Conservation (phyloP, 2,888 invertebrate genomes). For the Prosapia bicincta region DNA sequence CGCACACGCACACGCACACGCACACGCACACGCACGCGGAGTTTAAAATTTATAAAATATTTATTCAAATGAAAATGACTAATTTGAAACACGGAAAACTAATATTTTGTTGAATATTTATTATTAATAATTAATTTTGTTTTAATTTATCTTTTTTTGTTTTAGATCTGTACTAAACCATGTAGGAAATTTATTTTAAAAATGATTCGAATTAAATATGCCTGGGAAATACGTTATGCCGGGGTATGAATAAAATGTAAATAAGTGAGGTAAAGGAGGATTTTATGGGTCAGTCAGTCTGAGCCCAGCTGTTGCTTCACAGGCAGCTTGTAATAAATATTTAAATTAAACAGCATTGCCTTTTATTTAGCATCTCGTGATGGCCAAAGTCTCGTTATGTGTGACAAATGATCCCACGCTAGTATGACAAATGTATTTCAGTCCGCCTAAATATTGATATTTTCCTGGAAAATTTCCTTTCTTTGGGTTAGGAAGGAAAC, state of each 20-base stretch:
- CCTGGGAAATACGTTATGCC: too few species aligned
- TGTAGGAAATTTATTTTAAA: too few species aligned
- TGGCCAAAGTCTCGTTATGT: background rate
- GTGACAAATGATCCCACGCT: background rate
- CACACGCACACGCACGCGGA: conserved; percentile 12
- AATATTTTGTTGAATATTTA: too few species aligned
- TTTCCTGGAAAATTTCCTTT: too few species aligned
- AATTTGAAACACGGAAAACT: too few species aligned
- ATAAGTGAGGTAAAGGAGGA: background rate
- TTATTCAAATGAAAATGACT: too few species aligned
- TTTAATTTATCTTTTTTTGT: too few species aligned
- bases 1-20: background rate
- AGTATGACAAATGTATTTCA: background rate
- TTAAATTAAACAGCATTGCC: background rate
- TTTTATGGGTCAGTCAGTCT: background rate
- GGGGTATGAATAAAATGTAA: background rate
- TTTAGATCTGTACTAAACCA: too few species aligned
- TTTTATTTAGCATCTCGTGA: background rate
- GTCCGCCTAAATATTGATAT: background rate
- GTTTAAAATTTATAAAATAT: too few species aligned
- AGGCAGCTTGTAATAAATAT: background rate
- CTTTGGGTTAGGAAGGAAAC: too few species aligned
- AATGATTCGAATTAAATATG: too few species aligned
- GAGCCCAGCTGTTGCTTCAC: background rate
- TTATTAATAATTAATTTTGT: too few species aligned